These are phyloP conservation scores for Takifugu bimaculatus DNA, from an alignment of 2,113 vertebrate genomes.

Conservation along the genomic window DNA sequence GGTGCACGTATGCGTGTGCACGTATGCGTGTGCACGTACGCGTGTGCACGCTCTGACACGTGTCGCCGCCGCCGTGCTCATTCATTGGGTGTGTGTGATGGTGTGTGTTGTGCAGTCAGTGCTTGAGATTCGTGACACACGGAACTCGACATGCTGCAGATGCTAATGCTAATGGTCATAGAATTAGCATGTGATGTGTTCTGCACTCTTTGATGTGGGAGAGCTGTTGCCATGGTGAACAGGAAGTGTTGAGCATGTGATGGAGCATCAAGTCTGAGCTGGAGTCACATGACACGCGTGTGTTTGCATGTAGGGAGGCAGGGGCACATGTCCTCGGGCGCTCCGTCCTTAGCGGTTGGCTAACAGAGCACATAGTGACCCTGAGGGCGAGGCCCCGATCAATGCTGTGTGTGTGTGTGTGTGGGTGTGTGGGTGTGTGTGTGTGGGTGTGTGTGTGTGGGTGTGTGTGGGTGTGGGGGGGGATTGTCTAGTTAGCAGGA, in stretches of 20 bases:
- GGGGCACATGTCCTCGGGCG: constrained; percentile 51
- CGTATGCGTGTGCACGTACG: too few relatives aligned
- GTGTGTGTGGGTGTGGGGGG: constrained; percentile 22
- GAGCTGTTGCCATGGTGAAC: constrained; percentile 30
- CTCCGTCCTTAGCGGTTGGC: constrained; percentile 61
- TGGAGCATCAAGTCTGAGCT: constrained; percentile 27
- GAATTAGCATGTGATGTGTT: background rate
- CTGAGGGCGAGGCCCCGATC: constrained; percentile 62
- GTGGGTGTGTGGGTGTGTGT: constrained; percentile 13
- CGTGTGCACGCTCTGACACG: too few relatives aligned
- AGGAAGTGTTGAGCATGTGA: constrained; percentile 42
- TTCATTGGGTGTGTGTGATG: constrained; percentile 75
- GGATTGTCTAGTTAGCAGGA: constrained; percentile 65
- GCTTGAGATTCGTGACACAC: too few relatives aligned
- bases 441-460: constrained; percentile 1
- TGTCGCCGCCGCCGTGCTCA: constrained; percentile 85
- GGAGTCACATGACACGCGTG: constrained; percentile 59
- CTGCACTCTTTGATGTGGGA: background rate
- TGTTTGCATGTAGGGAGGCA: constrained; percentile 19
- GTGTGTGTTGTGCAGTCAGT: constrained; percentile 26
- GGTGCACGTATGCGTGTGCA: too few relatives aligned
- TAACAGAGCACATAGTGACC: constrained; percentile 57
- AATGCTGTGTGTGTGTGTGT: constrained; percentile 48
- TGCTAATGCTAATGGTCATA: too few relatives aligned
- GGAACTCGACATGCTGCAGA: too few relatives aligned